Evolutionary conservation across 2,113 vertebrate species (phyloP).

Genomic region (Rhea americana): DNA sequence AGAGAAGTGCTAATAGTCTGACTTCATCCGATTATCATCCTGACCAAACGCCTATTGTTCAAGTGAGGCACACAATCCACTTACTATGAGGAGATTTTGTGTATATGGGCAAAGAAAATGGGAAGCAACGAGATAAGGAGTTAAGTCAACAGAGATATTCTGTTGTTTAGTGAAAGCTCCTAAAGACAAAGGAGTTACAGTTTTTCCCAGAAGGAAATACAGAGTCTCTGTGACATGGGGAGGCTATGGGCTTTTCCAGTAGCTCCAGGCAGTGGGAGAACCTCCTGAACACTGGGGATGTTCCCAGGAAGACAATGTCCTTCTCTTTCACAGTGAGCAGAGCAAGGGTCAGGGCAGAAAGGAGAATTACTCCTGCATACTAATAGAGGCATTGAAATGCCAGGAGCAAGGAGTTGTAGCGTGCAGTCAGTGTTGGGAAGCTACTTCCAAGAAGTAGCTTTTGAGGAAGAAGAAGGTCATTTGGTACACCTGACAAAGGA

Average conservation of each 20-base stretch:
- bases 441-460: background rate
- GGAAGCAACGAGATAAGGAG: background rate
- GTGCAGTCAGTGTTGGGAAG: background rate
- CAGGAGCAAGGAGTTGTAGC: background rate
- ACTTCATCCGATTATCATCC: background rate
- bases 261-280: background rate
- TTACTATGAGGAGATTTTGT: conserved; percentile 25
- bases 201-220: background rate
- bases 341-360: background rate
- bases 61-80: background rate
- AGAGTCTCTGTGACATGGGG: background rate
- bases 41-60: conserved; percentile 25
- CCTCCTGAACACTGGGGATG: background rate
- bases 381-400: conserved; percentile 33
- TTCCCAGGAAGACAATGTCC: conserved; percentile 2
- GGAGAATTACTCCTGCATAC: background rate
- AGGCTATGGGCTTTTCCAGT: conserved; percentile 20
- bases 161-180: background rate
- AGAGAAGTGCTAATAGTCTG: conserved; percentile 19
- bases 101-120: background rate
- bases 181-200: conserved; percentile 43
- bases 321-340: background rate
- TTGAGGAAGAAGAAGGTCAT: background rate
- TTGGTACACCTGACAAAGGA: conserved; percentile 19
- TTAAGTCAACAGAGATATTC: background rate